phyloP scores from a whole-genome alignment of 2,888 invertebrate genomes.

The Eupithecia insigniata region DNA sequence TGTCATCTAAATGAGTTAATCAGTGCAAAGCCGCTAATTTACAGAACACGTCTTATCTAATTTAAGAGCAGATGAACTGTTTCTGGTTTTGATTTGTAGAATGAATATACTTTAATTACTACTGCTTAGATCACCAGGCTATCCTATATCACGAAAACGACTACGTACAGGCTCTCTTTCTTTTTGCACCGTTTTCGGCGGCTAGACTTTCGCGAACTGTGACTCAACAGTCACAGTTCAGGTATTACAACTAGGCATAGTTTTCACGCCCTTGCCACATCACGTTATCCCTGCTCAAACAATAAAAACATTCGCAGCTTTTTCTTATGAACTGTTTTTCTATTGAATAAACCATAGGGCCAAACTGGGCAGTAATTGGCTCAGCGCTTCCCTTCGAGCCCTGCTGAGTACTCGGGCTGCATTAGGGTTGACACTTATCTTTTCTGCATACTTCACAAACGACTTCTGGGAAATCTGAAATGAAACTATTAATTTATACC shows the following conservation, averaged over 20 bases:
- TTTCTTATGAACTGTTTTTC: constrained; percentile 22
- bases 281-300: neutral
- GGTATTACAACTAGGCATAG: neutral
- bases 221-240: too few species aligned
- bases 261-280: neutral
- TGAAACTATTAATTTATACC: too few species aligned
- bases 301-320: neutral
- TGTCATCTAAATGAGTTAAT: constrained; percentile 22
- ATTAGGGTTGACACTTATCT: constrained; percentile 34
- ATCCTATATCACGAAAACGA: neutral
- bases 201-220: neutral
- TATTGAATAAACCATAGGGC: constrained; percentile 43
- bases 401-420: constrained; percentile 8
- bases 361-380: constrained; percentile 40
- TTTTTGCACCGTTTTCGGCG: neutral
- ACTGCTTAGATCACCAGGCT: neutral
- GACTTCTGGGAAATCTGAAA: neutral
- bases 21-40: constrained; percentile 19
- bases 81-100: constrained; percentile 19
- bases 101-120: neutral
- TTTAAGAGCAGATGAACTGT: constrained; percentile 17
- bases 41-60: constrained; percentile 24
- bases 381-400: constrained; percentile 28
- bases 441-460: too few species aligned
- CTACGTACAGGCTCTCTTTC: neutral